Conservation (phyloP, 2,888 invertebrate genomes). For the Melanostoma mellinum region DNA sequence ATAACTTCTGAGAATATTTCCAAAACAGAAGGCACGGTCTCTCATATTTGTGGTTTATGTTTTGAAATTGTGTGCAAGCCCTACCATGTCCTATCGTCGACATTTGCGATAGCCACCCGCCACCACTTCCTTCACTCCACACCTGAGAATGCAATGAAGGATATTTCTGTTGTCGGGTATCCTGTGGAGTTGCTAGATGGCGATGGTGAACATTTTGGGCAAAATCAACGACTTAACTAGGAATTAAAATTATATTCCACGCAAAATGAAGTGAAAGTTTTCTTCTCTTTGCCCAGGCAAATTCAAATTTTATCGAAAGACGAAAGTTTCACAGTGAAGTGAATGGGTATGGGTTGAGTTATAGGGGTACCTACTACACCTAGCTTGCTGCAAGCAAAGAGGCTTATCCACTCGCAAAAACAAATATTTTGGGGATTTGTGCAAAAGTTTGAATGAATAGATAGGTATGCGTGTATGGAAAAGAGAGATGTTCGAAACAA, state of each 20-base stretch:
- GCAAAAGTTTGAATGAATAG: constrained; percentile 18
- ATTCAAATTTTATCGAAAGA: constrained; percentile 48
- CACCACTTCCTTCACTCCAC: constrained; percentile 23
- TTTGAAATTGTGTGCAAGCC: constrained; percentile 52
- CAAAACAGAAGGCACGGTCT: constrained; percentile 62
- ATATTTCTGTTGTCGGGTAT: constrained; percentile 51
- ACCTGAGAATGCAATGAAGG: constrained; percentile 57
- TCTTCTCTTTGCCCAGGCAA: constrained; percentile 17
- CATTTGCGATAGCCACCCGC: background rate
- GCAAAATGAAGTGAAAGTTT: constrained; percentile 66
- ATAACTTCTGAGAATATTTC: constrained; percentile 45
- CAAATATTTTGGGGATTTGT: constrained; percentile 46
- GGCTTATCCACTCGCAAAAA: constrained; percentile 53
- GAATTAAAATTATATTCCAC: constrained; percentile 55
- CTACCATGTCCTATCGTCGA: background rate
- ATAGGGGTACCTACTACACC: background rate
- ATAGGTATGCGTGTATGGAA: background rate
- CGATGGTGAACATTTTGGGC: constrained; percentile 41
- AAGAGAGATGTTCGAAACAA: constrained; percentile 37
- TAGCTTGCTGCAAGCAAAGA: background rate
- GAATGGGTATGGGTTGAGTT: background rate
- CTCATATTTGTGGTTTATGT: constrained; percentile 64
- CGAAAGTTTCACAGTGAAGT: constrained; percentile 8
- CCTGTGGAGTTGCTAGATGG: constrained; percentile 43
- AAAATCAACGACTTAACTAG: constrained; percentile 56